Evolutionary conservation across 1,140 invertebrate genomes (phyloP).

Genomic region (Drosophila leontia): DNA sequence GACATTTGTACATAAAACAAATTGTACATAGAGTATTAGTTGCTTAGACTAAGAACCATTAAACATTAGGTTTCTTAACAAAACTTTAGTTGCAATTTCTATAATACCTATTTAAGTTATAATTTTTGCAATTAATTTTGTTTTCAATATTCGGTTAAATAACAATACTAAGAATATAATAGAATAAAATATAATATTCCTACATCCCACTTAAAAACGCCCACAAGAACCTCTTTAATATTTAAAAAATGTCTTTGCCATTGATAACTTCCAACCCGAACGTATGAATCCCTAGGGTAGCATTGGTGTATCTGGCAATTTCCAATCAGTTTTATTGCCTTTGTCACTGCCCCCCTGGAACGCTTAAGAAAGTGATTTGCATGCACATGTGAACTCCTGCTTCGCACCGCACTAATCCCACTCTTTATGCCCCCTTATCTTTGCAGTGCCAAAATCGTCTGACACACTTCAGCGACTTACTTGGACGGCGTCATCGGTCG

Average conservation of each 20-base stretch:
- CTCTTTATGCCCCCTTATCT: conserved; percentile 31
- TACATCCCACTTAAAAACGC: no score
- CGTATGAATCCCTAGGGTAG: neutral
- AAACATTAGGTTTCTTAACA: neutral
- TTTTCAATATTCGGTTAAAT: no score
- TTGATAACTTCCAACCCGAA: neutral
- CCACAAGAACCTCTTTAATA: no score
- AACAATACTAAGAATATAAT: neutral
- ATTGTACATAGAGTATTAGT: neutral
- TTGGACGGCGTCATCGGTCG: conserved; percentile 23
- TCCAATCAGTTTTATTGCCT: conserved; percentile 26
- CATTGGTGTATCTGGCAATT: neutral
- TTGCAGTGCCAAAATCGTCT: conserved; percentile 56
- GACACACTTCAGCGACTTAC: conserved; percentile 47
- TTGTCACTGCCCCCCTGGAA: neutral
- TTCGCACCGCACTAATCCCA: conserved; percentile 27
- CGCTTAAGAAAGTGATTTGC: conserved; percentile 30
- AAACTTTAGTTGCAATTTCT: neutral
- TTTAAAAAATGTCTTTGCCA: neutral
- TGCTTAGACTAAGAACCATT: neutral
- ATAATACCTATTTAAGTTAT: neutral
- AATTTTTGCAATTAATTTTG: neutral
- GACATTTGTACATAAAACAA: neutral
- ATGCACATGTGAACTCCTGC: conserved; percentile 26
- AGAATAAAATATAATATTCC: no score